phyloP scores from a whole-genome alignment of 2,113 vertebrate species.

The Polypterus senegalus region DNA sequence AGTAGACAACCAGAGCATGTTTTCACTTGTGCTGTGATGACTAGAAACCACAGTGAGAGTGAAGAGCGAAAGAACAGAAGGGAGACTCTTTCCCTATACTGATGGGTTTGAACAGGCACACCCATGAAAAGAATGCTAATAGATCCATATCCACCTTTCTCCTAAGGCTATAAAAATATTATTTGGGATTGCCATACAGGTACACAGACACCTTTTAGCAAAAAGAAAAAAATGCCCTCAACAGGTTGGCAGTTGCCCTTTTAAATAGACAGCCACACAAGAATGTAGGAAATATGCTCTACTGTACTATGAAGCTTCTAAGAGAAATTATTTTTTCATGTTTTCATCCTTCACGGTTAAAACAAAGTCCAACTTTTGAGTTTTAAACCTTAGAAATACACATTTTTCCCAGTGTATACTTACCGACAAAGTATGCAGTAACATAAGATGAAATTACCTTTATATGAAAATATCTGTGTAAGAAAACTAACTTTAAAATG shows the following conservation, averaged over 20 bases:
- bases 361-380: too few relatives aligned
- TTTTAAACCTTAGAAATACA: too few relatives aligned
- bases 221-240: background rate
- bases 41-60: background rate
- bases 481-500: too few relatives aligned
- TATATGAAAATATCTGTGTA: too few relatives aligned
- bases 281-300: too few relatives aligned
- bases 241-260: background rate
- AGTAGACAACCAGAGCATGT: constrained; percentile 18
- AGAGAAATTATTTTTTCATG: too few relatives aligned
- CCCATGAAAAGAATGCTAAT: constrained; percentile 19
- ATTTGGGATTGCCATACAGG: constrained; percentile 8
- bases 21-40: background rate
- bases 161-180: constrained; percentile 18
- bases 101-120: constrained; percentile 10
- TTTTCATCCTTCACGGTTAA: too few relatives aligned
- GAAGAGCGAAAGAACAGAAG: background rate
- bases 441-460: too few relatives aligned
- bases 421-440: too few relatives aligned
- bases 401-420: too few relatives aligned
- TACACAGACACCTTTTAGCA: constrained; percentile 3
- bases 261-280: too few relatives aligned
- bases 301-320: too few relatives aligned
- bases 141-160: constrained; percentile 11
- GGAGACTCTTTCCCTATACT: background rate